A percentile compares a stretch with the other conserved stretches of the same genome.
phyloP scores from a whole-genome alignment of 2,797 vertebrate genomes.

The Moxostoma hubbsi region DNA sequence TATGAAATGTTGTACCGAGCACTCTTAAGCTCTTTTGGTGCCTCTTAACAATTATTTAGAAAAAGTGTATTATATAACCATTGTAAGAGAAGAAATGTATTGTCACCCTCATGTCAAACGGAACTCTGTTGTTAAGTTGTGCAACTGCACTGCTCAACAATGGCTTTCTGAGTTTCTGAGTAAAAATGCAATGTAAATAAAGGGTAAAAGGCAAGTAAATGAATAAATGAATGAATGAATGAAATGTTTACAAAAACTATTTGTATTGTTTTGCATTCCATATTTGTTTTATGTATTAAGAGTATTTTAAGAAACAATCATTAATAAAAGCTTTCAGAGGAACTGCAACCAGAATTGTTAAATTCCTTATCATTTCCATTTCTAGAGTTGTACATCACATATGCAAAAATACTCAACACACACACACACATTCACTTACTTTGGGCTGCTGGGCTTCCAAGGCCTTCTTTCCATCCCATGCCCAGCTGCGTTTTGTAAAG shows the following conservation, averaged over 20 bases:
- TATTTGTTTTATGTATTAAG: no score
- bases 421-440: constrained; percentile 70
- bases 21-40: not conserved
- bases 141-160: constrained; percentile 4
- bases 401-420: not conserved
- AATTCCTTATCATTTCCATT: no score
- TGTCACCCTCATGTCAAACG: constrained; percentile 5
- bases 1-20: constrained; percentile 15
- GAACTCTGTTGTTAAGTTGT: constrained; percentile 4
- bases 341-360: no score
- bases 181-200: no score
- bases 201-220: no score
- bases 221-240: no score
- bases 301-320: no score
- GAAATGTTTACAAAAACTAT: no score
- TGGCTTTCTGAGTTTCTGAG: not conserved
- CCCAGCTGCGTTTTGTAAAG: constrained; percentile 98
- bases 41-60: constrained; percentile 28
- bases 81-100: constrained; percentile 14
- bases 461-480: constrained; percentile 97
- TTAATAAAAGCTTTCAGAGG: no score
- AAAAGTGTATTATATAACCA: constrained; percentile 25
- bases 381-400: not conserved
- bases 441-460: constrained; percentile 93
- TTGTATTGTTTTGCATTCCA: no score